These are phyloP conservation scores for Pyrgilauda ruficollis DNA, from an alignment of 2,113 vertebrate species.

Conservation along the genomic window DNA sequence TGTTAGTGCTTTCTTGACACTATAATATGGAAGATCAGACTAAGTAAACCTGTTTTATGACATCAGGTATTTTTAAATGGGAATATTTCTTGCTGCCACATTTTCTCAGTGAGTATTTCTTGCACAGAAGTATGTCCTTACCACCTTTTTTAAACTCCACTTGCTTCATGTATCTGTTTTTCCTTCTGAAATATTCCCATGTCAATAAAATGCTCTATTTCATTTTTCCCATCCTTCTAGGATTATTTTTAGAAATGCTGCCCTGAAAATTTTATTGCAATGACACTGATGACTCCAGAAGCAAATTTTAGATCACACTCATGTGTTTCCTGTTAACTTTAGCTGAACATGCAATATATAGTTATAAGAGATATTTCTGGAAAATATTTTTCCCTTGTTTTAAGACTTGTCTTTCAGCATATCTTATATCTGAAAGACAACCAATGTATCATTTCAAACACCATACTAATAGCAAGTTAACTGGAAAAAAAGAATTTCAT, in stretches of 20 bases:
- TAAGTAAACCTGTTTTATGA: accelerated
- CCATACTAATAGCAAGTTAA: background rate
- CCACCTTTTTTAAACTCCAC: background rate
- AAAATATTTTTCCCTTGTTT: background rate
- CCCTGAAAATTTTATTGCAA: background rate
- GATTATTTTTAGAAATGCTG: background rate
- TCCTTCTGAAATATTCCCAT: background rate
- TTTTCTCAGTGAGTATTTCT: background rate
- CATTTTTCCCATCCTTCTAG: background rate
- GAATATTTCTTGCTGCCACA: background rate
- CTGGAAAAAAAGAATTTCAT: background rate
- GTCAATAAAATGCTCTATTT: background rate
- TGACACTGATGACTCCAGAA: background rate
- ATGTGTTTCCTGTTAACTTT: background rate
- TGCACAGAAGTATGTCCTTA: background rate
- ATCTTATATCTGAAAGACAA: background rate
- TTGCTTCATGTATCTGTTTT: background rate
- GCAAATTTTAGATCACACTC: background rate
- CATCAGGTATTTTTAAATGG: background rate
- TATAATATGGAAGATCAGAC: background rate
- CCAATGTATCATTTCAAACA: background rate
- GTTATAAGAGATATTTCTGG: background rate
- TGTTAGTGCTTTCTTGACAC: background rate
- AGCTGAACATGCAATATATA: background rate
- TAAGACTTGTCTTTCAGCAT: background rate